Evolutionary conservation across 2,113 vertebrate genomes (phyloP), one percentile per base, ranked within the genome.

Genomic region (Pseudorasbora parva): DNA sequence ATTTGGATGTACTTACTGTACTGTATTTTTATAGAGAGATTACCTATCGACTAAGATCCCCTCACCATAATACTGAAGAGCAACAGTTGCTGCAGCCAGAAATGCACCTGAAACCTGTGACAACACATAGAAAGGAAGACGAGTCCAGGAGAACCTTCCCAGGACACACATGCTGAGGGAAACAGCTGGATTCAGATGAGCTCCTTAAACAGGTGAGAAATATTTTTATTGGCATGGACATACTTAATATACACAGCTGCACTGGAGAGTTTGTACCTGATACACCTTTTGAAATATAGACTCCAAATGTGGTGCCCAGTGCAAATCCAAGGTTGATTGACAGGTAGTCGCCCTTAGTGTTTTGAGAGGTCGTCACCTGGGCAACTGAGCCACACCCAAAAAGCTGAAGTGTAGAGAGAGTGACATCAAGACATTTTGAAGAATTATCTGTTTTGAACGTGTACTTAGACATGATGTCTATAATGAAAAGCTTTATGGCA

Each of bases 181-280:
- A 30, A 96, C 96, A 0, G 96, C 95, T 0, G 96, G 97, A 85
- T 97, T 98, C 89, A 98, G 90, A 74, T 97, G 96, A 30, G 95
- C 96, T 0, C 96, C 96, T 97, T 86, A 43, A 25, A 27, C 23
- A 73, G 15, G 23, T 33, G 45, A 54, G 37, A 47, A 71, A 71
- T 71, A 5, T 45, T 23, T 43, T 71, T 10, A 45, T 68, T 10
- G 10, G 21, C 8, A 68, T 21, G 64, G 19, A 68, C 30, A 68
- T 37, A 5, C 0, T 71, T 14, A 43, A 43, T 43, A 72, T 23
- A 6, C 41, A 72, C 21, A 47, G n/a, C n/a, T 72, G 21, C n/a
- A 23, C 23, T 68, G 9, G 8, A 68, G 64, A 68, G 8, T 43
- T 72, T 62, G 81, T 81, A 95, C 97, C 96, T 77, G 96, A 97